Evolutionary conservation across 2,888 invertebrate species (phyloP).

Genomic region (Coecobrya sp.): DNA sequence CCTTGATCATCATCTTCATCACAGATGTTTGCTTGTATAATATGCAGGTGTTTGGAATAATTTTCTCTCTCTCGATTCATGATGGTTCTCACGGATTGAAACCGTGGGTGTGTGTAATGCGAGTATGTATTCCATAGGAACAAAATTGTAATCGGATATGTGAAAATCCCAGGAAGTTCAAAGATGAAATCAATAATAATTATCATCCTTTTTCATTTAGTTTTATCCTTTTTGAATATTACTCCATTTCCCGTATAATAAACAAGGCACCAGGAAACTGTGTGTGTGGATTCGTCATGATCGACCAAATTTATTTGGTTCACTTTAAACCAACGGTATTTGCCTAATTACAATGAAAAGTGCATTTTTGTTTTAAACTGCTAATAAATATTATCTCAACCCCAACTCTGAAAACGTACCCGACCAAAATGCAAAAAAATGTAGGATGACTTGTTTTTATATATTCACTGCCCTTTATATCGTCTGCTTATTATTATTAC

Average conservation of each 20-base stretch:
- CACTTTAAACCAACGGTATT: slow-evolving; percentile 49
- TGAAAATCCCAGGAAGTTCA: slow-evolving; percentile 16
- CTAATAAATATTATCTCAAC: slow-evolving; percentile 41
- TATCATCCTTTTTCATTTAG: neutral
- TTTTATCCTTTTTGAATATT: neutral
- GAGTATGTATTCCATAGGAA: neutral
- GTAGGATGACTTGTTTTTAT: slow-evolving; percentile 6
- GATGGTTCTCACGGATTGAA: slow-evolving; percentile 33
- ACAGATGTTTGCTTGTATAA: slow-evolving; percentile 11
- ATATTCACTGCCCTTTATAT: neutral
- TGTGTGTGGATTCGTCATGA: neutral
- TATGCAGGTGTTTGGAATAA: slow-evolving; percentile 8
- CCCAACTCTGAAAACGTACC: neutral
- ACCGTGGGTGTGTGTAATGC: slow-evolving; percentile 24
- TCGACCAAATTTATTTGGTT: neutral
- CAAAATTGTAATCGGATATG: neutral
- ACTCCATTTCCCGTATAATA: neutral
- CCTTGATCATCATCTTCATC: slow-evolving; percentile 25
- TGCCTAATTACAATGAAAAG: slow-evolving; percentile 6
- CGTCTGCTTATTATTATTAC: neutral
- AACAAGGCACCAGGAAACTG: neutral
- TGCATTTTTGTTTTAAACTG: slow-evolving; percentile 18
- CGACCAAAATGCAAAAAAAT: neutral
- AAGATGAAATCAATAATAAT: slow-evolving; percentile 56
- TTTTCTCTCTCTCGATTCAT: neutral